Percentiles rank a stretch among this genome's conserved stretches.
Conservation (phyloP, 2,888 invertebrate genomes). For the Chloromyia formosa region DNA sequence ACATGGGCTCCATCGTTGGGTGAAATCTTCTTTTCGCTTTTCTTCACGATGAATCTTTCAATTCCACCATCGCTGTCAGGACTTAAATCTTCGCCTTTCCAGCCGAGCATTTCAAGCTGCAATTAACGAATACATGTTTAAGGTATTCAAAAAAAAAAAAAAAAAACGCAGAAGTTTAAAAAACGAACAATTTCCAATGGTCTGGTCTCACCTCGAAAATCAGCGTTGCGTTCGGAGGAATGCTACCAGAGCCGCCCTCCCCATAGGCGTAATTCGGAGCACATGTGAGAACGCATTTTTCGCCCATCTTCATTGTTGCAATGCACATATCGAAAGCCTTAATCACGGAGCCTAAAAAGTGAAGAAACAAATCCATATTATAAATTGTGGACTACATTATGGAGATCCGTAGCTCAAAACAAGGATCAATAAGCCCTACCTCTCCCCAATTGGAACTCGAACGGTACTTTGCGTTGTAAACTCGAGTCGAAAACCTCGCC, state of each 20-base stretch:
- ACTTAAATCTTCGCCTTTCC: slow-evolving; percentile 90
- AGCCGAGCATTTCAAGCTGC: slow-evolving; percentile 86
- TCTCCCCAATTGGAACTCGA: slow-evolving; percentile 87
- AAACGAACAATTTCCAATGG: too few species aligned
- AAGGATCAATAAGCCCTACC: slow-evolving; percentile 66
- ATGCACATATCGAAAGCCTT: slow-evolving; percentile 96
- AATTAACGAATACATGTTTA: slow-evolving; percentile 50
- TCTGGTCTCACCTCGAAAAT: slow-evolving; percentile 79
- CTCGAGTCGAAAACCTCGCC: slow-evolving; percentile 95
- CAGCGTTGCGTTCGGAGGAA: slow-evolving; percentile 87
- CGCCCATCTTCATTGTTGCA: slow-evolving; percentile 91
- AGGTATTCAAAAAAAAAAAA: not conserved
- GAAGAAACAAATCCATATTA: slow-evolving; percentile 39
- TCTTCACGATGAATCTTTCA: slow-evolving; percentile 73
- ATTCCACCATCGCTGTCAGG: slow-evolving; percentile 86
- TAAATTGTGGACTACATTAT: slow-evolving; percentile 26
- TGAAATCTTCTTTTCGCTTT: slow-evolving; percentile 75
- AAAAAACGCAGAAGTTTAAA: not conserved
- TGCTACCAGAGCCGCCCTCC: slow-evolving; percentile 81
- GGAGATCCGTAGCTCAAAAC: not conserved
- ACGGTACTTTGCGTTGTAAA: slow-evolving; percentile 81
- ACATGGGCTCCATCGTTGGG: slow-evolving; percentile 88
- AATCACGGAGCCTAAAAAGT: slow-evolving; percentile 76
- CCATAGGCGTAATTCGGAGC: slow-evolving; percentile 93
- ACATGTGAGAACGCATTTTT: slow-evolving; percentile 84